phyloP scores from a whole-genome alignment of 2,797 vertebrate species.

The Tarsius wallacei region DNA sequence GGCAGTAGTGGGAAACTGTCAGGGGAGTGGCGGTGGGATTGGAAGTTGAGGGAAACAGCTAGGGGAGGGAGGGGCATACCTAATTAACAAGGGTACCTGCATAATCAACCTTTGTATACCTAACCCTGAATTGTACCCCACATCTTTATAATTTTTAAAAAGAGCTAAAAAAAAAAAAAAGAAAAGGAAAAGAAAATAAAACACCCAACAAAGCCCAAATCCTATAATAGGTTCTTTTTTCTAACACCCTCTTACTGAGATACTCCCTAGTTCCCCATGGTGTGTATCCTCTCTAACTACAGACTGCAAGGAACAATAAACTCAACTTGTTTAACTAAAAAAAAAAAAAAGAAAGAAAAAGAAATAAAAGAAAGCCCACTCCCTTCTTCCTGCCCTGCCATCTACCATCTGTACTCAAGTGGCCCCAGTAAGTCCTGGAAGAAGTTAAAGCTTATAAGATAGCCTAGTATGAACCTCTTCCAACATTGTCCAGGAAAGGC shows the following conservation, averaged over 20 bases:
- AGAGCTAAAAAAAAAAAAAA: too few relatives aligned
- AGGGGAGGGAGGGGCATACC: too few relatives aligned
- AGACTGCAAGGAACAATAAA: background rate
- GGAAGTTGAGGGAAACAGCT: too few relatives aligned
- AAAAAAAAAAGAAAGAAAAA: too few relatives aligned
- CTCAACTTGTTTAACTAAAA: too few relatives aligned
- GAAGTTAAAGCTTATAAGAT: constrained; percentile 9
- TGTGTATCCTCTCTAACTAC: background rate
- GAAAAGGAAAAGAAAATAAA: too few relatives aligned
- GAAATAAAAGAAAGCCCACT: background rate
- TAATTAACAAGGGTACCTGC: too few relatives aligned
- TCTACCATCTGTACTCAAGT: background rate
- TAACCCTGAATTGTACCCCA: too few relatives aligned
- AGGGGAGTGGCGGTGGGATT: too few relatives aligned
- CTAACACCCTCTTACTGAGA: background rate
- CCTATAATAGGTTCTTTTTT: background rate
- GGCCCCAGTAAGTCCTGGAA: background rate
- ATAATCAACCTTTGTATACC: too few relatives aligned
- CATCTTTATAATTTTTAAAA: too few relatives aligned
- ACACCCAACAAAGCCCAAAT: background rate
- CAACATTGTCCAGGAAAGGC: background rate
- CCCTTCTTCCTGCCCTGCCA: background rate
- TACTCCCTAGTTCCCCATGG: background rate
- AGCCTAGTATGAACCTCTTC: background rate
- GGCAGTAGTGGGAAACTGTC: too few relatives aligned